Evolutionary conservation across 2,113 vertebrate genomes (phyloP), one percentile per base, ranked within the genome.

Genomic region (Cochlearius cochlearius): DNA sequence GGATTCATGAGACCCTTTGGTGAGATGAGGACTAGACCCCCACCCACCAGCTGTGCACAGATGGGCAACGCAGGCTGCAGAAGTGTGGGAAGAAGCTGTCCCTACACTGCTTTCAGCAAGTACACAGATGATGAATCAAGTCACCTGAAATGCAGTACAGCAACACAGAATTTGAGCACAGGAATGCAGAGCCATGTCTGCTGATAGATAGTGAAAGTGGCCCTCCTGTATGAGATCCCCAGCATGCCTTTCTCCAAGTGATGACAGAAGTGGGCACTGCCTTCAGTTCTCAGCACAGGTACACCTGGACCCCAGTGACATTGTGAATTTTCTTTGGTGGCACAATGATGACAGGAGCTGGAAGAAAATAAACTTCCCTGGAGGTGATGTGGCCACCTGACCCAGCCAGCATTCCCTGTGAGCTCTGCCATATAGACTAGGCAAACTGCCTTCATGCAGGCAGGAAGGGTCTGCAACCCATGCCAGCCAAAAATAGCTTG

Each of bases 191-290:
- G 30, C 53, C 43, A 39, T 25, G 36, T 47, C 43, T 63, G 38
- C 59, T 32, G 25, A 41, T n/a, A 53, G 15, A 38, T 11, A 25
- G 25, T 47, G 45, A 39, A 41, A n/a, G 9, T 8, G n/a, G 15
- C 23, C 15, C 56, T 53, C 25, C 49, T n/a, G 29, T 26, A 43
- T 20, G 7, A 86, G 43, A 11, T 25, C 22, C 12, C 29, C 47
- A 43, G 75, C 86, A 71, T 97, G 98, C 98, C 97, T 98, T 98
- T 71, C 80, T 98, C 98, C 97, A 98, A 0, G 86, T 97, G 95
- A 98, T 91, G 85, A 94, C 92, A 4, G 98, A 96, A 20, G 95
- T 85, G 27, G 98, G 98, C 78, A 98, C 93, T 19, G 97, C 98
- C 88, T 96, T 98, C 75, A 98, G 97, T 78, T 97, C 97, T 92